phyloP scores from a whole-genome alignment of 2,113 vertebrate species.

The Sinosuthora webbiana region DNA sequence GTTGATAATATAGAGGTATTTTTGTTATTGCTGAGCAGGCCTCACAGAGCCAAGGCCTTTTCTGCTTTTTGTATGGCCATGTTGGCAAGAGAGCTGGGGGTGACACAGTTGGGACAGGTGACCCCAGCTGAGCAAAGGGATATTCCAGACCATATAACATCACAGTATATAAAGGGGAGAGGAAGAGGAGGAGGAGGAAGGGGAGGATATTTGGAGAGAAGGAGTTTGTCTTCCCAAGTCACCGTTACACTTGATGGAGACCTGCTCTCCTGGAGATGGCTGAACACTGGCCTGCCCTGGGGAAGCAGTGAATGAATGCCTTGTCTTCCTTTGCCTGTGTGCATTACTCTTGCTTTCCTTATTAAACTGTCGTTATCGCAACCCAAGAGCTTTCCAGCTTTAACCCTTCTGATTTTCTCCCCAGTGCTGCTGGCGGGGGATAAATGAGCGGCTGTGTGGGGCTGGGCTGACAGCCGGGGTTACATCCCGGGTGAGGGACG shows the following conservation, averaged over 20 bases:
- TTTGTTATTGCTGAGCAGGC: neutral
- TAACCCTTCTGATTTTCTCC: fast-evolving
- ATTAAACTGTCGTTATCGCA: too few species aligned
- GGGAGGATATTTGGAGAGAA: too few species aligned
- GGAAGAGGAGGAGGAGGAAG: neutral
- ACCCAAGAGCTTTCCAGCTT: neutral
- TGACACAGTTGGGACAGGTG: neutral
- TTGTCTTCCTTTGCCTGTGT: neutral
- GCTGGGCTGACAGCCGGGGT: neutral
- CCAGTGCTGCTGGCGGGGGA: neutral
- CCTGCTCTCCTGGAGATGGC: neutral
- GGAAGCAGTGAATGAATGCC: neutral
- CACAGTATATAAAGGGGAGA: neutral
- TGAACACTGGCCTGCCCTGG: neutral
- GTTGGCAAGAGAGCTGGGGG: neutral
- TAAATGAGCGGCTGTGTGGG: fast-evolving
- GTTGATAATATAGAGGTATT: neutral
- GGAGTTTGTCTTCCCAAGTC: neutral
- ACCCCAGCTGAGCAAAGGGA: neutral
- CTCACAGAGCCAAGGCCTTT: neutral
- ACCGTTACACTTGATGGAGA: fast-evolving
- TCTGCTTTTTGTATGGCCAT: fast-evolving
- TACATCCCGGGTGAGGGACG: fast-evolving
- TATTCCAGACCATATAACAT: neutral
- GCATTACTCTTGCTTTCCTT: neutral